These are phyloP conservation scores for Anarhynchus alexandrinus DNA, from an alignment of 2,113 vertebrate genomes.

Conservation along the genomic window DNA sequence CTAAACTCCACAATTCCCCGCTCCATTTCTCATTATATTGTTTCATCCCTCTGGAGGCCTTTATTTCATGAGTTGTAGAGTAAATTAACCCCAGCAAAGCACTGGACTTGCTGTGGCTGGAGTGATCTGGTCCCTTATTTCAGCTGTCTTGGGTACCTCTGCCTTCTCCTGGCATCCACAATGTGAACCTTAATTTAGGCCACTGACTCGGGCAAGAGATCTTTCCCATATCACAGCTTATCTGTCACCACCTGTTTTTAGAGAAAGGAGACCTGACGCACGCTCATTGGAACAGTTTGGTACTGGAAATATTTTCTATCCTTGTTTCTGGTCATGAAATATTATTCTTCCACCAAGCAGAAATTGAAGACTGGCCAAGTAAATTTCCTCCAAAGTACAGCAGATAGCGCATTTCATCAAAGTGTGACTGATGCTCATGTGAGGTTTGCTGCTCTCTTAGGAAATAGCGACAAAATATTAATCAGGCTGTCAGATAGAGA, in stretches of 20 bases:
- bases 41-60: background rate
- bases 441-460: background rate
- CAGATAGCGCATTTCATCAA: background rate
- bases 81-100: background rate
- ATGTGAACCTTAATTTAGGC: background rate
- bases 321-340: background rate
- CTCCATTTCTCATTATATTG: background rate
- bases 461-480: conserved; percentile 20
- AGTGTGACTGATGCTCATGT: background rate
- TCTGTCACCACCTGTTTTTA: background rate
- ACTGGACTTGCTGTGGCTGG: background rate
- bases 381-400: background rate
- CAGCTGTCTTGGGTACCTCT: background rate
- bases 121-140: background rate
- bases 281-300: background rate
- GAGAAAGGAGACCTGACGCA: background rate
- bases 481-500: background rate
- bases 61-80: background rate
- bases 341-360: background rate
- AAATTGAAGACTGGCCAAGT: background rate
- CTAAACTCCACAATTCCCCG: background rate
- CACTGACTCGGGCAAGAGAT: background rate
- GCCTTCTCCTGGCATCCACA: background rate
- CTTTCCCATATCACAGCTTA: background rate
- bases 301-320: background rate